phyloP scores from a whole-genome alignment of 2,888 invertebrate species.

The Vanessa cardui region DNA sequence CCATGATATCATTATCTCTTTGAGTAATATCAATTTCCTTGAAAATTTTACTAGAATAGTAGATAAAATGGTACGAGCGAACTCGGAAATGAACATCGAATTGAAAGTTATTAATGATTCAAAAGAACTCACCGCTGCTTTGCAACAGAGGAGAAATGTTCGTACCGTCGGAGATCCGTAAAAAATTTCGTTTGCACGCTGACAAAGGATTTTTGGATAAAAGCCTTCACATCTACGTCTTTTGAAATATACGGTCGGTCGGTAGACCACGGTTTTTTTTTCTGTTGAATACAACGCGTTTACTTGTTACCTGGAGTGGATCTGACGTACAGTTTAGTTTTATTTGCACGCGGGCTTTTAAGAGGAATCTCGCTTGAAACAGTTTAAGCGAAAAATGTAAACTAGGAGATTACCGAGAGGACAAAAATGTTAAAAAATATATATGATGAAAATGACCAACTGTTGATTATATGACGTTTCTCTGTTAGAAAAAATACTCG shows the following conservation, averaged over 20 bases:
- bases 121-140: slow-evolving; percentile 32
- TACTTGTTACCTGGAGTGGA: slow-evolving; percentile 30
- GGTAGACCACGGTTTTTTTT: slow-evolving; percentile 32
- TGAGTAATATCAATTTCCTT: not conserved
- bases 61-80: not conserved
- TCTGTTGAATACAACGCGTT: slow-evolving; percentile 23
- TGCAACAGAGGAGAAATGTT: slow-evolving; percentile 30
- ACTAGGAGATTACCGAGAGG: not conserved
- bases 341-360: slow-evolving; percentile 25
- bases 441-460: too few species aligned
- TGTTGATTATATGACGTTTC: too few species aligned
- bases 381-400: slow-evolving; percentile 18
- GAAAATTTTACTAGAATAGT: not conserved
- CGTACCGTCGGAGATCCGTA: slow-evolving; percentile 20
- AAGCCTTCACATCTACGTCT: slow-evolving; percentile 37
- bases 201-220: slow-evolving; percentile 59
- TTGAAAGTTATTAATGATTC: slow-evolving; percentile 35
- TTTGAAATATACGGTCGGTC: slow-evolving; percentile 41
- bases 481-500: too few species aligned
- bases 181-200: slow-evolving; percentile 44
- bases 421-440: too few species aligned
- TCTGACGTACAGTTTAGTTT: slow-evolving; percentile 27
- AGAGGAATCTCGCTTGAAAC: slow-evolving; percentile 18
- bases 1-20: too few species aligned
- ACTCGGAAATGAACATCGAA: slow-evolving; percentile 30